Base-by-base conservation (phyloP, 2,888 invertebrate species). In the Pristionchus japonicus region DNA sequence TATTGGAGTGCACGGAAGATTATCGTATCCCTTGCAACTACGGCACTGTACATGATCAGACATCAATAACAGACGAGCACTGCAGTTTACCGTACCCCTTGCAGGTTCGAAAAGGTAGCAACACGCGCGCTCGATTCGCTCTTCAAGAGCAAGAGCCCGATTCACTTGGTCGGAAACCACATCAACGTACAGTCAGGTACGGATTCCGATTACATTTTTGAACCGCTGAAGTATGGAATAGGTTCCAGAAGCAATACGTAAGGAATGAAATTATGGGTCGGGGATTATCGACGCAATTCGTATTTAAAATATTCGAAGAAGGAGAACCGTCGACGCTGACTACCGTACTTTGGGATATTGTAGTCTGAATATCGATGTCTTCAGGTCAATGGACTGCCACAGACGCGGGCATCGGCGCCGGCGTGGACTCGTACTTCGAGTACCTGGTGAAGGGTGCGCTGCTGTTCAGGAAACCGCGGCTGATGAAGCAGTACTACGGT, bases 391-490 rank as follows among this genome's bases (percentile, higher is more conserved):
- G 99, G 99, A 98, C 98, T 0, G 99, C 98, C 0, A 97, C 97
- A 91, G 99, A 99, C 95, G 97, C 98, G n/a, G 98, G 98, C 11
- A 98, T 98, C 90, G 98, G 96, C 17, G 95, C 95, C 13, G 96
- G 95, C 0, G 95, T 96, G 3, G 96, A 96, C 91, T 99, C 99
- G 0, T 98, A 98, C 95, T 99, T 97, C 95, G 99, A 99, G 95
- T 99, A 99, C 95, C 96, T 99, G 91, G 98, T 98, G 0, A 99
- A 99, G 96, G 99, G 98, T 13, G 96, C 98, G 0, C 96, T 98
- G 86, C 95, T 99, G 89, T 96, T 99, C 37, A 97, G 98, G 95
- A 96, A 96, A 91, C 98, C 99, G 0, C 97, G 97, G 93, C 95
- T 99, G 43, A 96, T 98, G 96, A 96, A 97, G 85, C 97, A 98